phyloP scores from a whole-genome alignment of 2,888 invertebrate species.

The Platynereis dumerilii region DNA sequence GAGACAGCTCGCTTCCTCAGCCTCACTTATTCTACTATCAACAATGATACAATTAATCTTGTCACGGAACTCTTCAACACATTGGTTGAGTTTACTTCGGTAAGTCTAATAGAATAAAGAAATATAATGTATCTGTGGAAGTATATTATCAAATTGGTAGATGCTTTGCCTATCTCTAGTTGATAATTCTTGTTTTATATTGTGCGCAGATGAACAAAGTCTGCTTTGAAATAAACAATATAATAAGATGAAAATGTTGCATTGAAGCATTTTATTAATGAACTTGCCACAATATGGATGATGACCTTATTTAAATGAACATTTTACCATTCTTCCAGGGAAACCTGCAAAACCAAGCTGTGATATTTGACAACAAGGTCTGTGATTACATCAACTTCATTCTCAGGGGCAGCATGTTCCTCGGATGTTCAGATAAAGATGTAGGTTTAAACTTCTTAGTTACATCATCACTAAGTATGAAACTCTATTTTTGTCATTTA shows the following conservation, averaged over 20 bases:
- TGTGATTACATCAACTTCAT: constrained; percentile 62
- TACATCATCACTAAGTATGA: too few species aligned
- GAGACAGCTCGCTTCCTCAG: constrained; percentile 59
- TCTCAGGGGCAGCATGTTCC: constrained; percentile 53
- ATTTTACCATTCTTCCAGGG: too few species aligned
- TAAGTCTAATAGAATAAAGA: constrained; percentile 39
- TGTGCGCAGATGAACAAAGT: too few species aligned
- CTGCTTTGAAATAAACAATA: too few species aligned
- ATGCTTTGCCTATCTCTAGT: too few species aligned
- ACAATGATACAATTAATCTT: constrained; percentile 49
- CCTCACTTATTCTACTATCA: constrained; percentile 56
- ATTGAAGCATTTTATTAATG: too few species aligned
- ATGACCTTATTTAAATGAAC: too few species aligned
- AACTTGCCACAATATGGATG: too few species aligned
- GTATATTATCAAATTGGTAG: not conserved
- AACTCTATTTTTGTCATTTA: too few species aligned
- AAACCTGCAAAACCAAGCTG: constrained; percentile 56
- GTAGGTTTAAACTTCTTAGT: constrained; percentile 33
- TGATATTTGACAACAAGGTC: constrained; percentile 62
- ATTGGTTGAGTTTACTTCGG: constrained; percentile 57
- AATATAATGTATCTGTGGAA: too few species aligned
- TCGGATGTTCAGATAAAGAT: constrained; percentile 49
- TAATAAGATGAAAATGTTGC: too few species aligned
- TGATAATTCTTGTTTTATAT: too few species aligned
- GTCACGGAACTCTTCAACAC: constrained; percentile 59